phyloP scores from a whole-genome alignment of 2,113 vertebrate species.

The Ophthalmolycus amberensis region DNA sequence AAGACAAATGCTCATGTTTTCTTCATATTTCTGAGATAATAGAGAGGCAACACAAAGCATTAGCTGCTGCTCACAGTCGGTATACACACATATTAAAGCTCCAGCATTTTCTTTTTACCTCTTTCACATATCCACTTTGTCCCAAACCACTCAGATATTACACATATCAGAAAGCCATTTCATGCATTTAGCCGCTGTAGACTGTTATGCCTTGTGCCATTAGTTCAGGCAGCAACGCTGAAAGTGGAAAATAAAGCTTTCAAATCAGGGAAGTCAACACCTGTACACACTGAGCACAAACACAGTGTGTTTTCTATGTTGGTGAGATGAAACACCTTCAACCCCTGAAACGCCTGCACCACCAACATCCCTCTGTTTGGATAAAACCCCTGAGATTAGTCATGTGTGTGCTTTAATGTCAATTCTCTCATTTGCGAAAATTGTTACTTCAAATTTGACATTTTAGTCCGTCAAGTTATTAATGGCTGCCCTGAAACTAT shows the following conservation, averaged over 20 bases:
- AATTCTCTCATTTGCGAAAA: background rate
- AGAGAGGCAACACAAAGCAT: slow-evolving; percentile 49
- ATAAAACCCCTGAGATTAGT: background rate
- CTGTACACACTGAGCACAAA: background rate
- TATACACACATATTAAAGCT: slow-evolving; percentile 30
- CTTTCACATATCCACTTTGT: slow-evolving; percentile 46
- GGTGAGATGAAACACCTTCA: background rate
- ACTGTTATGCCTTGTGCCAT: slow-evolving; percentile 26
- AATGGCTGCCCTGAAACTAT: background rate
- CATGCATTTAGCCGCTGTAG: slow-evolving; percentile 29
- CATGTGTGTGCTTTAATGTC: background rate
- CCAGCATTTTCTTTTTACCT: slow-evolving; percentile 42
- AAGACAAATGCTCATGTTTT: slow-evolving; percentile 62
- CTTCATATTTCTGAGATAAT: slow-evolving; percentile 66
- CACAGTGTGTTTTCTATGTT: background rate
- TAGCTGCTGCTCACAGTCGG: slow-evolving; percentile 27
- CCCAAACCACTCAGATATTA: slow-evolving; percentile 45
- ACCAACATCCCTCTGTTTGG: background rate
- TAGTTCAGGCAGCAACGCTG: slow-evolving; percentile 18
- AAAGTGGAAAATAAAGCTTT: slow-evolving; percentile 49
- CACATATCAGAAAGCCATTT: slow-evolving; percentile 54
- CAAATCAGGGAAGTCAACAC: background rate
- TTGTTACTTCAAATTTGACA: background rate
- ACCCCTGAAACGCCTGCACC: background rate
- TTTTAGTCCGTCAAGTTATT: background rate